Percentiles rank a stretch among this genome's conserved stretches.
Conservation (phyloP, 2,113 vertebrate genomes). For the Psilopsiagon aymara region DNA sequence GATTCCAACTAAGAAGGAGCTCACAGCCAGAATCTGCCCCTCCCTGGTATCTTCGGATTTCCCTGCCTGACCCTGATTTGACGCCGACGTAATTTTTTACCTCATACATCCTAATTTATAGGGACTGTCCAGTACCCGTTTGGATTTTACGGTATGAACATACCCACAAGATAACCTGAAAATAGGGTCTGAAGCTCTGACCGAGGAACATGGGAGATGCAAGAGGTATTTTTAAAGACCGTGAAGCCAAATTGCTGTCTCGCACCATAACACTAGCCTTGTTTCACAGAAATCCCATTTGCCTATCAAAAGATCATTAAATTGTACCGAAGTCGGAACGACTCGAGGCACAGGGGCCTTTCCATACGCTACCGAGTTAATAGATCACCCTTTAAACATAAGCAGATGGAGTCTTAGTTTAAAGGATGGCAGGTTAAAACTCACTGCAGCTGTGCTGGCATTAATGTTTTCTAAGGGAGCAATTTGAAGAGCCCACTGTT, state of each 20-base stretch:
- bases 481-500: background rate
- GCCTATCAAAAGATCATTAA: slow-evolving; percentile 19
- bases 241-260: background rate
- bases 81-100: background rate
- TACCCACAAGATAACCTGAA: background rate
- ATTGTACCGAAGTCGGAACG: background rate
- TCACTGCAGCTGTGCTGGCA: background rate
- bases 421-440: slow-evolving; percentile 4
- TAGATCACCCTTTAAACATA: slow-evolving; percentile 30
- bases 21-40: background rate
- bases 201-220: background rate
- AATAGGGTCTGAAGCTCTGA: background rate
- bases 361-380: background rate
- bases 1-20: background rate
- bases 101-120: background rate
- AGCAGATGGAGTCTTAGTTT: slow-evolving; percentile 20
- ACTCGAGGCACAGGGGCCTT: background rate
- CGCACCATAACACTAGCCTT: background rate
- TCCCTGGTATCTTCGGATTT: background rate
- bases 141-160: slow-evolving; percentile 1
- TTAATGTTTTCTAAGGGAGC: background rate
- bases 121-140: background rate
- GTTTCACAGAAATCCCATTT: background rate
- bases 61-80: background rate
- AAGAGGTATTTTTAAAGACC: background rate